Conservation (phyloP, 2,888 invertebrate species). For the Brachycybe producta region DNA sequence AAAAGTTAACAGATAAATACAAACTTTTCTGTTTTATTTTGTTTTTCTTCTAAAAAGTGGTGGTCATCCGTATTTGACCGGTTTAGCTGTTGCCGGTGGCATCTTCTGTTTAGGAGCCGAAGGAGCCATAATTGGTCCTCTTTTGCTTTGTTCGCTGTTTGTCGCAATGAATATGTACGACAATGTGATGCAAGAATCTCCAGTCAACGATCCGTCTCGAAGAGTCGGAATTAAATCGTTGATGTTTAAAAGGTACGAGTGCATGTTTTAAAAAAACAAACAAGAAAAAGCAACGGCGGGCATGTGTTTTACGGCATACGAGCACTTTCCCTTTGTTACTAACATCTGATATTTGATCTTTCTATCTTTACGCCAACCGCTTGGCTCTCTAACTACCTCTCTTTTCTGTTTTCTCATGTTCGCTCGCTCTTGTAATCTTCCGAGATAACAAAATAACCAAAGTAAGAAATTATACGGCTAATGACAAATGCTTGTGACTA, state of each 20-base stretch:
- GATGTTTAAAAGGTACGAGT: constrained; percentile 16
- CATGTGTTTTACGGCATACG: not conserved
- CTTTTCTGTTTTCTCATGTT: too few relatives aligned
- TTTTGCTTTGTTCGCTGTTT: constrained; percentile 84
- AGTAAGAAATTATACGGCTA: too few relatives aligned
- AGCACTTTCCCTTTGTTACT: not conserved
- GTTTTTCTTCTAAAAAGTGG: too few relatives aligned
- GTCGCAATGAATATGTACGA: constrained; percentile 68
- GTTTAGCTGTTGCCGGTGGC: constrained; percentile 92
- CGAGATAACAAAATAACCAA: too few relatives aligned
- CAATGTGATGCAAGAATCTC: constrained; percentile 23
- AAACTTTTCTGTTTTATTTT: not conserved
- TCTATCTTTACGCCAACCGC: too few relatives aligned
- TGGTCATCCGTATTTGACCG: constrained; percentile 93
- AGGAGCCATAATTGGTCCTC: constrained; percentile 92
- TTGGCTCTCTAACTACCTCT: too few relatives aligned
- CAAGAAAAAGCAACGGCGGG: not conserved
- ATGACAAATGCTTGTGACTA: too few relatives aligned
- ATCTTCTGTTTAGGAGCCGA: constrained; percentile 94
- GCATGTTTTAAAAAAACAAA: not conserved
- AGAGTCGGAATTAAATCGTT: constrained; percentile 2
- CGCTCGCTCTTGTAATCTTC: too few relatives aligned
- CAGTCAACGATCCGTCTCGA: constrained; percentile 17
- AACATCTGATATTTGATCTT: too few relatives aligned
- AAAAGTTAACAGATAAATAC: not conserved